phyloP scores from a whole-genome alignment of 2,113 vertebrate genomes.

The Cinclus cinclus region DNA sequence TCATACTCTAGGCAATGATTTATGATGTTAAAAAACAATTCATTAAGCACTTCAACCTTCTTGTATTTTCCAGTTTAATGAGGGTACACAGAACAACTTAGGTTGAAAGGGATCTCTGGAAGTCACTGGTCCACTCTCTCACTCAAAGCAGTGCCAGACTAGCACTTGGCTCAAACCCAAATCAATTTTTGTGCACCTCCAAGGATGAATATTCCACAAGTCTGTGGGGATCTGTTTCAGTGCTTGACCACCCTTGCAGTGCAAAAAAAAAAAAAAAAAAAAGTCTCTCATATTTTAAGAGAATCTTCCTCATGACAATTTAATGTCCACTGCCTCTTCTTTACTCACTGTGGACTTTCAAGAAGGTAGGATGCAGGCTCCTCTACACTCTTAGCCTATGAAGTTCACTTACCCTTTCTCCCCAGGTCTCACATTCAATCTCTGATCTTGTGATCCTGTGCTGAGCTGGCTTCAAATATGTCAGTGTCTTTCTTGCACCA shows the following conservation, averaged over 20 bases:
- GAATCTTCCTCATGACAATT: background rate
- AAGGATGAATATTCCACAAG: background rate
- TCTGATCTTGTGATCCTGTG: background rate
- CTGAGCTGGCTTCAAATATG: background rate
- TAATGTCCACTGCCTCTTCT: background rate
- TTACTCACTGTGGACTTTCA: background rate
- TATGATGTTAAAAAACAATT: background rate
- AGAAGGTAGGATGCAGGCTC: background rate
- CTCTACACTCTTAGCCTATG: background rate
- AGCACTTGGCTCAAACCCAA: background rate
- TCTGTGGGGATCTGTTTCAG: background rate
- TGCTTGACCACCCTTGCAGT: background rate
- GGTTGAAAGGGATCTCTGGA: background rate
- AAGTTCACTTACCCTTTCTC: background rate
- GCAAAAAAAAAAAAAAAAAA: background rate
- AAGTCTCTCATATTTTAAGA: background rate
- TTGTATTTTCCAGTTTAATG: background rate
- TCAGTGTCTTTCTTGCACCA: background rate
- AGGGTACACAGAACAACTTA: background rate
- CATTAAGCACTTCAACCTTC: background rate
- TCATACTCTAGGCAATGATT: background rate
- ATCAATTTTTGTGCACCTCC: background rate
- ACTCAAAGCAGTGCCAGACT: background rate
- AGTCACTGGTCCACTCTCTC: background rate
- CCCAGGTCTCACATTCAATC: fast-evolving